Base-by-base conservation (phyloP, 2,113 vertebrate species). In the Nycticryphes semicollaris region DNA sequence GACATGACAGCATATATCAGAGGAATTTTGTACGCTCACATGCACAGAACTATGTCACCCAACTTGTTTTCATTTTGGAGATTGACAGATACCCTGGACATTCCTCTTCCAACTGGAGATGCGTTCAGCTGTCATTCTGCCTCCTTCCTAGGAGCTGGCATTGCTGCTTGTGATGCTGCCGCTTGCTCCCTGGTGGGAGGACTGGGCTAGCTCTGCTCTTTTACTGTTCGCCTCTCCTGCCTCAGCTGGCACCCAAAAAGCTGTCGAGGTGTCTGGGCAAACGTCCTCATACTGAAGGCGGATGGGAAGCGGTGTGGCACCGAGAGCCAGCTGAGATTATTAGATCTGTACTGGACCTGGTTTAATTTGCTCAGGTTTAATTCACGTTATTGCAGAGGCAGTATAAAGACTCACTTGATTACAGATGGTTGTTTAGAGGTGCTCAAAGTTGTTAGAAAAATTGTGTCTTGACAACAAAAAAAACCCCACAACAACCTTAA, bases 231-330 rank as follows among this genome's bases (percentile, higher is more conserved):
- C 54, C 67, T 64, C 63, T 73, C 21, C 59, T 89, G 45, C 80
- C n/a, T 3, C 3, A 37, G 77, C n/a, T 45, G 19, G 50, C 37
- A 8, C 67, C 41, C 54, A 18, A 25, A 73, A 83, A 28, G 19
- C 17, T 0, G 1, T 35, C 2, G 0, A 7, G 14, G 0, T 3
- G 8, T 56, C 21, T 10, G 27, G 59, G 45, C 24, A 45, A 45
- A 57, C 5, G 12, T 2, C 10, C 57, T 77, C 1, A 0, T 31
- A 66, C 70, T 66, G 77, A 47, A 7, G 41, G n/a, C 24, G 12
- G 50, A 18, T 10, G n/a, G 70, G 30, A 54, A 79, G 83, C 45
- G 2, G 31, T 3, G 47, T 51, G 89, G 83, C 86, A 64, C 54
- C 20, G 12, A 39, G 56, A 74, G 66, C 0, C 0, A 59, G 70